phyloP scores from a whole-genome alignment of 2,888 invertebrate species.

The Pammene fasciana region DNA sequence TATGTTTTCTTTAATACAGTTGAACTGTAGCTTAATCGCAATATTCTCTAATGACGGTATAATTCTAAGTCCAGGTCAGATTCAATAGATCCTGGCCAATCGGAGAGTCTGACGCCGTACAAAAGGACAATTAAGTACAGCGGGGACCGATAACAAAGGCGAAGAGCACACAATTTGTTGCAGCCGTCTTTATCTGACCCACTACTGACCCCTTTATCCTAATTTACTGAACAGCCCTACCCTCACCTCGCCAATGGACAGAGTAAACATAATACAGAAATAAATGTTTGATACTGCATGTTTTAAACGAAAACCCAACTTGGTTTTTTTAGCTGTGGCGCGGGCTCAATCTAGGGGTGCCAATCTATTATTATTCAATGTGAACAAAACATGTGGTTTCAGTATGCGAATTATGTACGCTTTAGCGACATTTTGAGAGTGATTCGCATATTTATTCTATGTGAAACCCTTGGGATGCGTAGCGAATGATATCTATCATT shows the following conservation, averaged over 20 bases:
- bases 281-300: constrained; percentile 46
- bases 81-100: constrained; percentile 65
- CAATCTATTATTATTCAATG: constrained; percentile 71
- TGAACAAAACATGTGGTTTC: constrained; percentile 78
- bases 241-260: constrained; percentile 45
- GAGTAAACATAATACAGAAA: constrained; percentile 11
- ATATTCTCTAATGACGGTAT: constrained; percentile 31
- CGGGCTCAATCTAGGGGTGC: constrained; percentile 49
- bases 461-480: constrained; percentile 56
- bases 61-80: constrained; percentile 62
- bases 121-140: constrained; percentile 83
- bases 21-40: not conserved
- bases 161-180: constrained; percentile 80
- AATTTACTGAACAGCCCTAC: constrained; percentile 69
- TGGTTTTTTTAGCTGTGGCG: constrained; percentile 50
- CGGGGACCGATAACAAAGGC: constrained; percentile 78
- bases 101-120: constrained; percentile 64
- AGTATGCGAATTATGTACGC: constrained; percentile 71
- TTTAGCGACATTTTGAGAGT: constrained; percentile 77
- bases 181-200: constrained; percentile 80
- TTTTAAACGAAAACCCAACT: constrained; percentile 36
- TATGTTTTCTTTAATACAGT: not conserved
- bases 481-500: constrained; percentile 66
- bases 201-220: constrained; percentile 82
- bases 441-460: constrained; percentile 71